phyloP scores from a whole-genome alignment of 2,888 invertebrate genomes.

The Micoletzkya japonica region DNA sequence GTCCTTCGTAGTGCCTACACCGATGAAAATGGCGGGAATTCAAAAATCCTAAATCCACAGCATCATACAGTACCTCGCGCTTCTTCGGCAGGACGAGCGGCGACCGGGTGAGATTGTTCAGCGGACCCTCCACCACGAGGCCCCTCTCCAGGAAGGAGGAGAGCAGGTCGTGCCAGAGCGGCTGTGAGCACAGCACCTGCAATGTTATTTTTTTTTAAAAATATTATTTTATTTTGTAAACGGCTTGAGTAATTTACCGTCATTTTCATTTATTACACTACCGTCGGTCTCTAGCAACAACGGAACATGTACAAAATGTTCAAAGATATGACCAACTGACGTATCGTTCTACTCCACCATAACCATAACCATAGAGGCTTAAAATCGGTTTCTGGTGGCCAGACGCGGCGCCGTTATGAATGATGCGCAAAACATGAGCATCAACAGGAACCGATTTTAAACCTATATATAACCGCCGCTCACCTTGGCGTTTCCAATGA shows the following conservation, averaged over 20 bases:
- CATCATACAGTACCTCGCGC: slow-evolving; percentile 2
- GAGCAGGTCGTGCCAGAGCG: slow-evolving; percentile 94
- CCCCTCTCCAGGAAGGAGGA: slow-evolving; percentile 45
- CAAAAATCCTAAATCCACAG: not conserved
- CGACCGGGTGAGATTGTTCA: slow-evolving; percentile 93
- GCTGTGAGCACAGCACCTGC: slow-evolving; percentile 86
- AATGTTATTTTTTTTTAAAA: too few species aligned
- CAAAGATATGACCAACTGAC: too few species aligned
- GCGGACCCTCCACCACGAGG: slow-evolving; percentile 86
- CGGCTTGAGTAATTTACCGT: too few species aligned
- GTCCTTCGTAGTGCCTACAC: too few species aligned
- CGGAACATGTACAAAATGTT: too few species aligned
- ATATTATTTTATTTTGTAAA: slow-evolving; percentile 9
- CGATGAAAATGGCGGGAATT: too few species aligned
- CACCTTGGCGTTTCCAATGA: slow-evolving; percentile 93
- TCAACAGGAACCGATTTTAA: not conserved
- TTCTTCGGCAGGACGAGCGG: slow-evolving; percentile 90
- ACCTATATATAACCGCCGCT: not conserved
- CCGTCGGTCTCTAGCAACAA: too few species aligned
- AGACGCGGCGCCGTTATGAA: too few species aligned
- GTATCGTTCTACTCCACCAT: too few species aligned
- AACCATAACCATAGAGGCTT: too few species aligned
- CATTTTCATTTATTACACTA: too few species aligned
- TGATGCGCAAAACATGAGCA: not conserved
- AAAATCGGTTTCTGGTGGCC: too few species aligned